Conservation (phyloP, 1,140 invertebrate genomes). For the Cydia strobilella region DNA sequence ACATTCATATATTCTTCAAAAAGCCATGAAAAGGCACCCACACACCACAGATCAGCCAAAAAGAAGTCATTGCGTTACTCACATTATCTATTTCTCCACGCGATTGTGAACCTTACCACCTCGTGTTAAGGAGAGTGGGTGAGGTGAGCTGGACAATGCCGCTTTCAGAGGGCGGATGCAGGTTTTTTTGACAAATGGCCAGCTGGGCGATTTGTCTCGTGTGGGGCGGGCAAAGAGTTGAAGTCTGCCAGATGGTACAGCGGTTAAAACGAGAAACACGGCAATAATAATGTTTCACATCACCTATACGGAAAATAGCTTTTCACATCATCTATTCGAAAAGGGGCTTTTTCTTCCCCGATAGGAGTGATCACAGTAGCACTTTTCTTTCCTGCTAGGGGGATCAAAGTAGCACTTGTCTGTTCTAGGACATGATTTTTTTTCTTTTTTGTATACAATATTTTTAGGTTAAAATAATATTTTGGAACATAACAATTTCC, state of each 20-base stretch:
- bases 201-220: slow-evolving; percentile 74
- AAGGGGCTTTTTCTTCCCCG: no score
- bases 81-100: slow-evolving; percentile 49
- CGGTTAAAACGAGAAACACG: not conserved
- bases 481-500: no score
- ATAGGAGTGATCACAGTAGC: no score
- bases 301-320: no score
- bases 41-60: slow-evolving; percentile 39
- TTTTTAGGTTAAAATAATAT: no score
- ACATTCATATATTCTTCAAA: not conserved
- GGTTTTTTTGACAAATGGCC: slow-evolving; percentile 79
- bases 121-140: slow-evolving; percentile 41
- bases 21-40: slow-evolving; percentile 5
- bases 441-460: no score
- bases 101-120: slow-evolving; percentile 44
- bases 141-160: slow-evolving; percentile 57
- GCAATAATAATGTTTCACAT: no score
- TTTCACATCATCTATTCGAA: no score
- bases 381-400: no score
- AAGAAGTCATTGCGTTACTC: slow-evolving; percentile 56
- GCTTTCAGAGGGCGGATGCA: slow-evolving; percentile 75
- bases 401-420: no score
- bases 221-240: slow-evolving; percentile 67
- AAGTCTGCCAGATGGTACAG: not conserved
- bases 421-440: no score